Evolutionary conservation across 92 coral and sea anemone genomes (phyloP).

Genomic region (Zoanthus sociatus): DNA sequence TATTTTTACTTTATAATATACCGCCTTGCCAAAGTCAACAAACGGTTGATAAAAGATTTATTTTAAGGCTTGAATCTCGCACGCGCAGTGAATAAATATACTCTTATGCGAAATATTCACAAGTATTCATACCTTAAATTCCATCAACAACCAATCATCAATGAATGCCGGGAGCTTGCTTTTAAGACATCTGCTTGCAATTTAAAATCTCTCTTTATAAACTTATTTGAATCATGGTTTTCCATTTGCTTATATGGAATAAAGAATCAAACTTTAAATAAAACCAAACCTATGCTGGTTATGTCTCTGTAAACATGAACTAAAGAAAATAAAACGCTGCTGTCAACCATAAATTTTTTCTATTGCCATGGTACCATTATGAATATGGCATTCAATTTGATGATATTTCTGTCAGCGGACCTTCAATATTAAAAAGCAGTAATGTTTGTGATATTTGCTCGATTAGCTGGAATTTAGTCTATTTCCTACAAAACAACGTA

Average conservation of each 20-base stretch:
- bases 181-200: neutral
- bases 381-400: no score
- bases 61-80: neutral
- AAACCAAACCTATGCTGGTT: no score
- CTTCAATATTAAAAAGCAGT: no score
- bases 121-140: neutral
- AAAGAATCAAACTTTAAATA: no score
- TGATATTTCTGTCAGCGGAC: no score
- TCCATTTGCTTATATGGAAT: neutral
- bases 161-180: neutral
- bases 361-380: no score
- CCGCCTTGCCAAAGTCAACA: neutral
- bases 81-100: neutral
- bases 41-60: neutral
- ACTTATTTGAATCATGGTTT: neutral
- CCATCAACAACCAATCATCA: neutral
- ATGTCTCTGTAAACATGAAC: no score
- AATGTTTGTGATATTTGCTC: no score
- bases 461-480: no score
- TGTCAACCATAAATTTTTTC: no score
- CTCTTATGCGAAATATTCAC: neutral
- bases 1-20: neutral
- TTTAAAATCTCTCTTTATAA: neutral
- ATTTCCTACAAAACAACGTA: no score
- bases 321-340: no score